Conservation (phyloP, 2,888 invertebrate genomes). For the Rhingia rostrata region DNA sequence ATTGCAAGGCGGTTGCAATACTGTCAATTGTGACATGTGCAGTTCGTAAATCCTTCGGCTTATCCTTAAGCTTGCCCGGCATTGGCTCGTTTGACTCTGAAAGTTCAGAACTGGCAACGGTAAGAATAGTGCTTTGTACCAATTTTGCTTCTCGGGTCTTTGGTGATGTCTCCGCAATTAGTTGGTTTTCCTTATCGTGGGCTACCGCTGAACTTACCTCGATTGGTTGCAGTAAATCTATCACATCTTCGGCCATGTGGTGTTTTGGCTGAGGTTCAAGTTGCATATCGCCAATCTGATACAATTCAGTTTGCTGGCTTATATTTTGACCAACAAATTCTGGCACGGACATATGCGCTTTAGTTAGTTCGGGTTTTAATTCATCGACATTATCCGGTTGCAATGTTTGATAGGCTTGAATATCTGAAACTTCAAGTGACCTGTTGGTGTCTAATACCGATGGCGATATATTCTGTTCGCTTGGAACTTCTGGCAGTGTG, state of each 20-base stretch:
- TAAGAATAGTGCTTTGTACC: constrained; percentile 82
- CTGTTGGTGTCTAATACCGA: constrained; percentile 72
- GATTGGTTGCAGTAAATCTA: constrained; percentile 77
- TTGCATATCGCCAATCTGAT: constrained; percentile 73
- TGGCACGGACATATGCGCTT: constrained; percentile 76
- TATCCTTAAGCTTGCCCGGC: constrained; percentile 49
- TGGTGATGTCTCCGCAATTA: constrained; percentile 47
- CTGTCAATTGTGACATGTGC: constrained; percentile 83
- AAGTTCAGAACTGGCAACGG: constrained; percentile 84
- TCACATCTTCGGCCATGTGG: constrained; percentile 68
- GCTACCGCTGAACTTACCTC: constrained; percentile 75
- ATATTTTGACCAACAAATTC: constrained; percentile 73
- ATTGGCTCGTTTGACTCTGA: constrained; percentile 86
- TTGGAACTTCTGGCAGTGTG: constrained; percentile 31
- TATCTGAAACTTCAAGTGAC: constrained; percentile 76
- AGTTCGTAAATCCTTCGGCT: constrained; percentile 57
- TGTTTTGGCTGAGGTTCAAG: constrained; percentile 66
- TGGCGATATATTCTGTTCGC: constrained; percentile 41
- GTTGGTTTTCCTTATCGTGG: constrained; percentile 78
- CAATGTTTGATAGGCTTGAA: constrained; percentile 76
- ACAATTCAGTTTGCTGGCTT: constrained; percentile 76
- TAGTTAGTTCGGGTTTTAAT: constrained; percentile 64
- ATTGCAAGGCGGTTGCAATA: constrained; percentile 78
- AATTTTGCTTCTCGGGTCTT: constrained; percentile 74
- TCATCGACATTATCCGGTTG: constrained; percentile 51